Base-by-base conservation (phyloP, 30 jellyfish, hydroid and myxozoan genomes). In the Catostylus mosaicus region DNA sequence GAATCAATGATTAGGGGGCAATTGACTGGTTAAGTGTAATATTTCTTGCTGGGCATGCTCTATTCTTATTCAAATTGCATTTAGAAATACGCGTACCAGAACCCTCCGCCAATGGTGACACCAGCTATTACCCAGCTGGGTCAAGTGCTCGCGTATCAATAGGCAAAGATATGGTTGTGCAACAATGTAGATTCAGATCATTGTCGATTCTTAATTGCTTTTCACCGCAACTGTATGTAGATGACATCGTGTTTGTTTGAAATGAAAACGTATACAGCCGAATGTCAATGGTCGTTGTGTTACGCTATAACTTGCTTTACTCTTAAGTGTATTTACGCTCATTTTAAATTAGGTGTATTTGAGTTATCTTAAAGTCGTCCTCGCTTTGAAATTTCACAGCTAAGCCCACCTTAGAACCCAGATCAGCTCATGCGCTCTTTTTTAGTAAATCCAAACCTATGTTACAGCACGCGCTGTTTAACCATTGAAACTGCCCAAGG, bases 121-220 rank as follows among this genome's bases (percentile, higher is more conserved):
- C 85, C 85, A 48, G 85, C 73, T 73, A 48, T 52, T 0, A 33
- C 60, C 73, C 60, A 45, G 85, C 74, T 50, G 85, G 85, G 85
- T 73, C 85, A 73, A 59, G 38, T 59, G 71, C 38, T 23, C 10
- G n/a, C 26, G 38, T 12, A 18, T 11, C 69, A 20, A 73, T 45
- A 30, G 23, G 31, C 60, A 59, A 20, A 35, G 54, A 31, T 64
- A 26, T 16, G 29, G 43, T 32, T 67, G 63, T 32, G 79, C 62
- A 67, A 22, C 34, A 32, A 35, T 67, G 33, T 19, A 34, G 59
- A 34, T 22, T 67, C 79, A 18, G 2, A 5, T 1, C 37, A 67
- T 46, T 32, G 79, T 67, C 38, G 12, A 34, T 37, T 33, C 59
- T 23, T 67, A 30, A 67, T 67, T 67, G 79, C 79, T 32, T 32